Base-by-base conservation (phyloP, 2,797 vertebrate genomes). In the Crax fasciolata region DNA sequence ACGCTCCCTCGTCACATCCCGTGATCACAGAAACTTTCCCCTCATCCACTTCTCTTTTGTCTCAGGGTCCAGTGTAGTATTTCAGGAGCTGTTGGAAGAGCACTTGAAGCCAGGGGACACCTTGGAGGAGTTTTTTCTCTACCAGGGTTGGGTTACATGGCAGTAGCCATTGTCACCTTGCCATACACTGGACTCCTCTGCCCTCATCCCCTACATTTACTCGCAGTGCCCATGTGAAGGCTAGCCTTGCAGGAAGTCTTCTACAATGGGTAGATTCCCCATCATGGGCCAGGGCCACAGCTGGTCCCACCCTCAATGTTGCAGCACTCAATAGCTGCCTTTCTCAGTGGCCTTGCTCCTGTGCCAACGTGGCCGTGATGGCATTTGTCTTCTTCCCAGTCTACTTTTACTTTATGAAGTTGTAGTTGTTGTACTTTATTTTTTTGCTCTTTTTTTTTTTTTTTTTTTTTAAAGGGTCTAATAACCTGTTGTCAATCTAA, bases 191-290 rank as follows among this genome's bases (percentile, higher is more conserved):
- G 12, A 11, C 3, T 35, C 4, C 16, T 73, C 35, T 1, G 0
- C 6, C 17, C 39, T 77, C 2, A 1, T 27, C 3, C 65, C 32
- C 4, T 49, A 63, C 5, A 35, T 71, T 43, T 81, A 28, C n/a
- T 16, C 15, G 6, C 14, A 73, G 32, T 77, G 49, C 23, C 16
- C 12, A 2, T 17, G 4, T 30, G 66, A 74, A 70, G 35, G 27
- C 0, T 1, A 83, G 28, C 25, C 16, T 39, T 24, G 27, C 13
- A 30, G 41, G 6, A 0, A 3, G 11, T 74, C 20, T 81, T 32
- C 44, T 77, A 35, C 17, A 58, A 17, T 6, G 25, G 55, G 9
- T 23, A 80, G 46, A 77, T 70, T 70, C 10, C 20, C 27, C 79
- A 68, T 6, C 23, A 30, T 39, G 24, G 19, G 38, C 44, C 54